Evolutionary conservation across 2,113 vertebrate species (phyloP).

Genomic region (Cepphus grylle): DNA sequence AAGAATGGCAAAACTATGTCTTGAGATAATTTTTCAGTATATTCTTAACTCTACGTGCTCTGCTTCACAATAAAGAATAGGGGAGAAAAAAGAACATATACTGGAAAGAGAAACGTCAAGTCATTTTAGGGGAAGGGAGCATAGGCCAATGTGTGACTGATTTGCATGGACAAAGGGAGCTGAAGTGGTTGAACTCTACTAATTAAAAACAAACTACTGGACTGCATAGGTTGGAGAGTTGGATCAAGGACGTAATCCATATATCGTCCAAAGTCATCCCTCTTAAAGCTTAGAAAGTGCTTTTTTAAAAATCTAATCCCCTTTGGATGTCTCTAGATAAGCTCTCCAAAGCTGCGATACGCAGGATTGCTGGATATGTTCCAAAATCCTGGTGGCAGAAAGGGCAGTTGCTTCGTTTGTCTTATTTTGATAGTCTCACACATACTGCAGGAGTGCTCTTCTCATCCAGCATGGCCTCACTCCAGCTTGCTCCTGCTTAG

Average conservation of each 20-base stretch:
- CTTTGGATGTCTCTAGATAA: background rate
- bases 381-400: background rate
- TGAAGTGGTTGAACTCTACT: background rate
- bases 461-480: background rate
- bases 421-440: background rate
- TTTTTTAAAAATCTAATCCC: background rate
- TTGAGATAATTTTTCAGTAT: background rate
- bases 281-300: background rate
- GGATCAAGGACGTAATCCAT: background rate
- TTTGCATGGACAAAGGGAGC: background rate
- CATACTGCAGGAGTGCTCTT: fast-evolving
- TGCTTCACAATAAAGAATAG: background rate
- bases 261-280: background rate
- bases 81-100: background rate
- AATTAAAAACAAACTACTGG: background rate
- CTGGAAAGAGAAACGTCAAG: background rate
- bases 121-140: too few relatives aligned
- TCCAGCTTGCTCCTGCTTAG: background rate
- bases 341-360: background rate
- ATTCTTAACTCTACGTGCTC: background rate
- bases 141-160: background rate
- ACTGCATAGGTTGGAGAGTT: background rate
- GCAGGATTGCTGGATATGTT: background rate
- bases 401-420: background rate
- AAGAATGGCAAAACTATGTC: background rate